Evolutionary conservation across 2,113 vertebrate species (phyloP), one percentile per base, ranked within the genome.

Genomic region (Psammodynastes pulverulentus): DNA sequence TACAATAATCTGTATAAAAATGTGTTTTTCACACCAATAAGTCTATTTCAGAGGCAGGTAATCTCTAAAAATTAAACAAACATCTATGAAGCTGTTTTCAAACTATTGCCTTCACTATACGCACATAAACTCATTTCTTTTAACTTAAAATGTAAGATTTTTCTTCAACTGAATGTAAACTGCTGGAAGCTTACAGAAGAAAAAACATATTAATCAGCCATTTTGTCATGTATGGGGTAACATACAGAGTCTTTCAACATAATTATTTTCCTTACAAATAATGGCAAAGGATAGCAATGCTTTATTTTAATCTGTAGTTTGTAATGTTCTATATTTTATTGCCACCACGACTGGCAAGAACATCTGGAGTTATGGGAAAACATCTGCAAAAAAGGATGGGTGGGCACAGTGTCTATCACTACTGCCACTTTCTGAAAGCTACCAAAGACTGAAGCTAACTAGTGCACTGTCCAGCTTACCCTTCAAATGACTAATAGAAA

Each of bases 1-100:
- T 94, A 84, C 0, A 4, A 72, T 95, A 93, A 96, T 96, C 95
- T 95, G 48, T 92, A 97, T 95, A 95, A 96, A 96, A 96, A 95
- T 91, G 92, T 45, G 90, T 93, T 94, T 9, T 13, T 93, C 92
- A 46, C 23, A 93, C 29, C 89, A 89, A 85, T 48, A 90, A 93
- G 94, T 51, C 45, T 46, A 91, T 95, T 96, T 67, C 93, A 92
- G 62, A 79, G 94, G 93, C 95, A 94, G 72, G 92, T 88, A 53
- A 56, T 93, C 84, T 89, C 46, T 62, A 23, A 91, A 93, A 91
- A 95, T n/a, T 94, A 62, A 96, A 62, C 29, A 94, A 89, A 58
- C 89, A 93, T 26, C 92, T 93, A 92, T 89, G 34, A 91, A 91
- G 48, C 3, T 93, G 90, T 1, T 2, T 51, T 90, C 86, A 87